Conservation (phyloP, 2,113 vertebrate genomes). For the Psilopsiagon aurifrons region DNA sequence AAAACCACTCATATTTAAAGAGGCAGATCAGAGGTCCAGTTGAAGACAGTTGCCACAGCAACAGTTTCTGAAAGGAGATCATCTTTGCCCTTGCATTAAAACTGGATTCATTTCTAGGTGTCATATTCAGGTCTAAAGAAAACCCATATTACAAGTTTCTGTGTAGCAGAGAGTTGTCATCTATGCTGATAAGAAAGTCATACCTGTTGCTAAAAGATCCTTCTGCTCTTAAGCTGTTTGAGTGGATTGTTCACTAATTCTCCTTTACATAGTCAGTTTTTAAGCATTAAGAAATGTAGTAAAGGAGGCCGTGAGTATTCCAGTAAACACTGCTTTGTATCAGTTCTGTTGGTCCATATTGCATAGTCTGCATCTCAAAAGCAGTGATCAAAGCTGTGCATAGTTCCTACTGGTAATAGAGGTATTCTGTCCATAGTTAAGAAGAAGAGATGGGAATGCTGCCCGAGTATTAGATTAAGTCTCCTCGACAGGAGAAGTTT, state of each 20-base stretch:
- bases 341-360: background rate
- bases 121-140: background rate
- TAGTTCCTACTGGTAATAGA: background rate
- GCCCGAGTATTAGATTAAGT: background rate
- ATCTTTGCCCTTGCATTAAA: background rate
- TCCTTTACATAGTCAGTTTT: background rate
- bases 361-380: background rate
- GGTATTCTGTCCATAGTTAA: background rate
- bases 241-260: background rate
- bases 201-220: background rate
- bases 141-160: background rate
- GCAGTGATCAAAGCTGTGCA: background rate
- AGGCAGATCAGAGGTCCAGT: background rate
- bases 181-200: background rate
- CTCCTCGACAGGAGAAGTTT: background rate
- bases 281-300: fast-evolving
- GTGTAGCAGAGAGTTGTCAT: background rate
- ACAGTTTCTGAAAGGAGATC: background rate
- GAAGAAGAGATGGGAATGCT: background rate
- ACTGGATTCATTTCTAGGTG: background rate
- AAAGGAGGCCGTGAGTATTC: background rate
- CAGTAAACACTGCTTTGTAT: background rate
- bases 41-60: background rate
- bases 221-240: background rate
- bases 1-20: background rate